phyloP scores from a whole-genome alignment of 2,888 invertebrate species.

The Drosophila testacea region DNA sequence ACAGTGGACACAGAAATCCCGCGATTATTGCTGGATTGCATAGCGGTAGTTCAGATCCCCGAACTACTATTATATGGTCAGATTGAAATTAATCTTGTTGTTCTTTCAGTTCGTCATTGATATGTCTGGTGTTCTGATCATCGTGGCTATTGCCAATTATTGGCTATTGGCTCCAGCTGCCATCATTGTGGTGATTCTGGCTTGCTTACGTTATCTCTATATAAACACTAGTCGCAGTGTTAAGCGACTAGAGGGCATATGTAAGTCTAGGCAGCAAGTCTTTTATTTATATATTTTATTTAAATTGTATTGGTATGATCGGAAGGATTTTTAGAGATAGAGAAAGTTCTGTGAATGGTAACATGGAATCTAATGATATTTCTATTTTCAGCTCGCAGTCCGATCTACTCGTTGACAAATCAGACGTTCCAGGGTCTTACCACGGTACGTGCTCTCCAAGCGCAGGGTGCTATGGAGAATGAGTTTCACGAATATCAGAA shows the following conservation, averaged over 20 bases:
- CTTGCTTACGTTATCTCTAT: constrained; percentile 87
- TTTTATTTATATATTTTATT: too few species aligned
- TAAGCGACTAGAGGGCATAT: constrained; percentile 85
- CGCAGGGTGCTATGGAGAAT: constrained; percentile 87
- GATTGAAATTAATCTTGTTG: background rate
- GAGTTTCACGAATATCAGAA: constrained; percentile 89
- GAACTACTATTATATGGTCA: background rate
- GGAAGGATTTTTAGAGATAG: too few species aligned
- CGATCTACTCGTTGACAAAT: constrained; percentile 91
- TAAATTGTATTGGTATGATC: too few species aligned
- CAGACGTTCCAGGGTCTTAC: constrained; percentile 91
- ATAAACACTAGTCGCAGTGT: constrained; percentile 87
- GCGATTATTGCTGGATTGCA: constrained; percentile 87
- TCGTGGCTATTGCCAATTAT: constrained; percentile 88
- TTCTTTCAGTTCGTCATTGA: constrained; percentile 83
- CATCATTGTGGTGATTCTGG: constrained; percentile 87
- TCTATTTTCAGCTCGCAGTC: constrained; percentile 88
- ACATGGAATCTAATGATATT: background rate
- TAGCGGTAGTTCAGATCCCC: constrained; percentile 13
- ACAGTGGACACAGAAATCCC: constrained; percentile 88
- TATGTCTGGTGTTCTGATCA: constrained; percentile 86
- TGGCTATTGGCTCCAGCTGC: constrained; percentile 88
- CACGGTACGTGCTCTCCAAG: constrained; percentile 90
- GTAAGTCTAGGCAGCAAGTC: constrained; percentile 67
- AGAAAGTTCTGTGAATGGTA: too few species aligned